Percentiles rank a stretch among this genome's conserved stretches.
Conservation (phyloP, 2,797 vertebrate genomes). For the Aulostomus chinensis region DNA sequence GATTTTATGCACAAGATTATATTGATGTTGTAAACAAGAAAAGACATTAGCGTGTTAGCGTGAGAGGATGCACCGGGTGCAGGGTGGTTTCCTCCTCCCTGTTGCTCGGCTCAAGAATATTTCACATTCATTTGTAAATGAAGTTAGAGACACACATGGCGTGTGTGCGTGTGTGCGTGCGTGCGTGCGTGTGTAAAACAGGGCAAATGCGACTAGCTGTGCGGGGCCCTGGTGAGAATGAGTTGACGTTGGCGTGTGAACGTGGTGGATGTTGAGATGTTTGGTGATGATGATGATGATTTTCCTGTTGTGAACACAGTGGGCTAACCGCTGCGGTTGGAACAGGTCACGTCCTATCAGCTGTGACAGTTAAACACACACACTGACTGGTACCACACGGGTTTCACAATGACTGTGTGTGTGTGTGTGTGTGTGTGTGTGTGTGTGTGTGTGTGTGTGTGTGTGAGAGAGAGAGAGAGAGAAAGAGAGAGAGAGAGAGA, state of each 20-base stretch:
- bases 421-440: neutral
- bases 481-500: too few species aligned
- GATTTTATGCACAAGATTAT: neutral
- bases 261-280: slow-evolving; percentile 37
- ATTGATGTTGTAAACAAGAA: neutral
- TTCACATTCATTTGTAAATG: slow-evolving; percentile 15
- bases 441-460: too few species aligned
- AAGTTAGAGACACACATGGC: slow-evolving; percentile 11
- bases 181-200: slow-evolving; percentile 1
- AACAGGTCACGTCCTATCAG: slow-evolving; percentile 45
- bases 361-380: slow-evolving; percentile 57
- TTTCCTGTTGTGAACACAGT: slow-evolving; percentile 48
- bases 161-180: slow-evolving; percentile 1
- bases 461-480: too few species aligned
- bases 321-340: slow-evolving; percentile 49
- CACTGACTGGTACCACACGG: slow-evolving; percentile 30
- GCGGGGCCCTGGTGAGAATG: slow-evolving; percentile 56
- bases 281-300: slow-evolving; percentile 50
- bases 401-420: slow-evolving; percentile 68
- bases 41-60: too few species aligned
- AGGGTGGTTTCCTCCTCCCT: neutral
- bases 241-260: slow-evolving; percentile 46
- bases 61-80: neutral
- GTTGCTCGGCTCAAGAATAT: neutral
- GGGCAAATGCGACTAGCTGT: slow-evolving; percentile 46